Percentiles rank a stretch among this genome's conserved stretches.
Evolutionary conservation across 2,113 vertebrate genomes (phyloP).

Genomic region (Mesembrinibis cayennensis): DNA sequence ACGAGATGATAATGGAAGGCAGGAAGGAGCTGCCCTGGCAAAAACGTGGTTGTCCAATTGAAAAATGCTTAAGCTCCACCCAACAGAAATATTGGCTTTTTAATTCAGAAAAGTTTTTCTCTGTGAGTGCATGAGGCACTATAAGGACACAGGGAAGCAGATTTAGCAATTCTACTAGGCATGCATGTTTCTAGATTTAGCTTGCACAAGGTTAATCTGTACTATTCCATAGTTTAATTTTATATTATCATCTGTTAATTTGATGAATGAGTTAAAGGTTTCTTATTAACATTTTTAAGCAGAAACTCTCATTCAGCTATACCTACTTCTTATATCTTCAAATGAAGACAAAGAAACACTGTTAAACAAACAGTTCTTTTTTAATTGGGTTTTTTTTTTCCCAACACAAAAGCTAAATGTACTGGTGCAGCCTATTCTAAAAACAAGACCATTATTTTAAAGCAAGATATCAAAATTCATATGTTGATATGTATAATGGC

Average conservation of each 20-base stretch:
- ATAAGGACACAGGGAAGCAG: not conserved
- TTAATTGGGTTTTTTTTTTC: not conserved
- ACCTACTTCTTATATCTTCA: not conserved
- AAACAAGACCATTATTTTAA: not conserved
- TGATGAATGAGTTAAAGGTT: not conserved
- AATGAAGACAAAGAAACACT: not conserved
- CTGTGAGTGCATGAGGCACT: not conserved
- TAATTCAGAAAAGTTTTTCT: not conserved
- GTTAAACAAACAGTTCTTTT: not conserved
- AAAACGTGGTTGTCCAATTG: not conserved
- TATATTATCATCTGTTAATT: not conserved
- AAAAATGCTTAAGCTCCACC: not conserved
- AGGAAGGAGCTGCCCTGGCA: not conserved
- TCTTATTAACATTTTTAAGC: not conserved
- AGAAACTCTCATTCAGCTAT: not conserved
- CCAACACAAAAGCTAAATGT: not conserved
- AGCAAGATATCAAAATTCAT: not conserved
- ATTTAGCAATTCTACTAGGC: not conserved
- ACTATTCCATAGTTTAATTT: not conserved
- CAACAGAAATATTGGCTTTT: not conserved
- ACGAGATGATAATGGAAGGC: not conserved
- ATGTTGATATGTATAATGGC: not conserved
- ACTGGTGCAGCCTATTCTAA: not conserved
- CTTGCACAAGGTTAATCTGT: not conserved
- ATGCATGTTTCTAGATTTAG: not conserved